Evolutionary conservation across 2,888 invertebrate species (phyloP).

Genomic region (Calliphora vomitoria): DNA sequence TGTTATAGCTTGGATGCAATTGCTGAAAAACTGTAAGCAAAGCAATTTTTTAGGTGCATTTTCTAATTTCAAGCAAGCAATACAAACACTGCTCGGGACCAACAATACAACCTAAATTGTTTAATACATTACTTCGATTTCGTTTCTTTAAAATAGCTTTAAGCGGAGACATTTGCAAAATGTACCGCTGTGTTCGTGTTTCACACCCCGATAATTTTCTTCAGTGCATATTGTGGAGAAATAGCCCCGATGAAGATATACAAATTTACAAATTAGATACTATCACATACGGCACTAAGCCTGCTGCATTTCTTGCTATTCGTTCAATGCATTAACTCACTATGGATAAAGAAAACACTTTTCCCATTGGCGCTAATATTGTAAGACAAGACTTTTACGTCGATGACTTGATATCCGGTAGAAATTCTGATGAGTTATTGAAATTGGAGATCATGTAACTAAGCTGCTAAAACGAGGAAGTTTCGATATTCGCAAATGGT

Average conservation of each 20-base stretch:
- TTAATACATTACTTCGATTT: constrained; percentile 62
- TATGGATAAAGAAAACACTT: constrained; percentile 55
- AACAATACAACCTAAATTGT: constrained; percentile 65
- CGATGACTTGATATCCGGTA: constrained; percentile 55
- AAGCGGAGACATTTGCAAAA: constrained; percentile 66
- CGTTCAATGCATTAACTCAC: constrained; percentile 63
- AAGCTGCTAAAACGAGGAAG: background rate
- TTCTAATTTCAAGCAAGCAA: too few species aligned
- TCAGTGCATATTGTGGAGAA: constrained; percentile 69
- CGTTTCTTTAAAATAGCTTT: constrained; percentile 59
- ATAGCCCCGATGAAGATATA: background rate
- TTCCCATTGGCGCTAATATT: constrained; percentile 54
- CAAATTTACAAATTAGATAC: constrained; percentile 59
- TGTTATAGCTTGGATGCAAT: too few species aligned
- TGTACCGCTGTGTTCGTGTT: constrained; percentile 68
- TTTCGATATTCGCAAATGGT: constrained; percentile 65
- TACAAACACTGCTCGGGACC: too few species aligned
- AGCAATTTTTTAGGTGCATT: too few species aligned
- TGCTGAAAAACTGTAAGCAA: too few species aligned
- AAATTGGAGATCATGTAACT: constrained; percentile 40
- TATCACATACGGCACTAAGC: constrained; percentile 61
- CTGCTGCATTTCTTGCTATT: constrained; percentile 55
- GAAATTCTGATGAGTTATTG: constrained; percentile 44
- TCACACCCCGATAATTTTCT: constrained; percentile 61
- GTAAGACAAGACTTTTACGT: constrained; percentile 51